Conservation (phyloP, 2,113 vertebrate species). For the Forbesichthys agassizii region DNA sequence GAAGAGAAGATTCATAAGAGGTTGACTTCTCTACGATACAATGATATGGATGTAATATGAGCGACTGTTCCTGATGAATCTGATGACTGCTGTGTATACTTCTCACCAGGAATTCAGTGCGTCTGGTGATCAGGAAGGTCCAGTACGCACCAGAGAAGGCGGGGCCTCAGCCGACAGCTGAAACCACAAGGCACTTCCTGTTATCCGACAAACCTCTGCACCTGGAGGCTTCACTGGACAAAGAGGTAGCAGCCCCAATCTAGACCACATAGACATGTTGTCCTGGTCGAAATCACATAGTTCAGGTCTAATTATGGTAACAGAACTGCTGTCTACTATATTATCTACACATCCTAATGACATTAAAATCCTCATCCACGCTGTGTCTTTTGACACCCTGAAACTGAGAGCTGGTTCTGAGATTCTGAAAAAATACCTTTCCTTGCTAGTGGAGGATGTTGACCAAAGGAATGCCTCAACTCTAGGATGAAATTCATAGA, state of each 20-base stretch:
- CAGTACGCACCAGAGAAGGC: conserved; percentile 92
- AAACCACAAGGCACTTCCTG: conserved; percentile 94
- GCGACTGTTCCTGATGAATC: too few relatives aligned
- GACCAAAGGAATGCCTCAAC: too few relatives aligned
- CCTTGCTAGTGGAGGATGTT: too few relatives aligned
- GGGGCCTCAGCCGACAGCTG: conserved; percentile 89
- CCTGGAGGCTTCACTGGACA: conserved; percentile 91
- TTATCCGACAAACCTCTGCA: conserved; percentile 96
- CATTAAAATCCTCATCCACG: too few relatives aligned
- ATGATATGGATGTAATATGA: neutral
- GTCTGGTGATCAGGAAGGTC: conserved; percentile 92
- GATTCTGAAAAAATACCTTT: too few relatives aligned
- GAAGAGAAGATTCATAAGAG: conserved; percentile 97
- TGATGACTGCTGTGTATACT: neutral
- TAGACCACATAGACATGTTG: neutral
- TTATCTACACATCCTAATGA: too few relatives aligned
- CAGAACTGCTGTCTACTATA: too few relatives aligned
- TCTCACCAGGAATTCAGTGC: conserved; percentile 88
- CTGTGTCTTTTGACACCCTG: too few relatives aligned
- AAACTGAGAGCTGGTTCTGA: too few relatives aligned
- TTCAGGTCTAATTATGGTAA: too few relatives aligned
- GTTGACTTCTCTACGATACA: conserved; percentile 60
- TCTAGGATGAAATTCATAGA: too few relatives aligned
- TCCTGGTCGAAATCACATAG: too few relatives aligned
- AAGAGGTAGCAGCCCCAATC: conserved; percentile 79